phyloP scores from a whole-genome alignment of 2,888 invertebrate genomes.

The Andrena bicolor region DNA sequence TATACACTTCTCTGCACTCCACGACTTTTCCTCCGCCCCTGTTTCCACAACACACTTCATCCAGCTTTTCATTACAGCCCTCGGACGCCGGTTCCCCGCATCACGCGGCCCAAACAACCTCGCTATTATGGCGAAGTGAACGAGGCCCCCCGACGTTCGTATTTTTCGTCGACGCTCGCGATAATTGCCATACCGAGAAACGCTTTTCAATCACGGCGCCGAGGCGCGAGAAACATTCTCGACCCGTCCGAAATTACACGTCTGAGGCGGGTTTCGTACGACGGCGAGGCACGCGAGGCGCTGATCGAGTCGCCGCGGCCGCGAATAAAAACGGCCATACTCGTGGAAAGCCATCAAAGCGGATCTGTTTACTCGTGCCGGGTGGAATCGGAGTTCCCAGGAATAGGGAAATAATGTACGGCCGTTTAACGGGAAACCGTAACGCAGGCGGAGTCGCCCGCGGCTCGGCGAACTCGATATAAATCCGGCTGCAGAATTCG shows the following conservation, averaged over 20 bases:
- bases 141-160: slow-evolving; percentile 20
- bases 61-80: slow-evolving; percentile 57
- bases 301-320: slow-evolving; percentile 31
- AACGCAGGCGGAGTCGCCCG: slow-evolving; percentile 18
- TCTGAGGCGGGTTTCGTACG: slow-evolving; percentile 24
- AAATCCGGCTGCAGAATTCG: slow-evolving; percentile 41
- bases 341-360: slow-evolving; percentile 54
- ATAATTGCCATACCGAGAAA: slow-evolving; percentile 61
- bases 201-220: slow-evolving; percentile 54
- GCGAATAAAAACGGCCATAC: slow-evolving; percentile 39
- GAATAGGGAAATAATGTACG: slow-evolving; percentile 64
- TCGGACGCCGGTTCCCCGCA: slow-evolving; percentile 34
- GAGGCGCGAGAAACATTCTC: slow-evolving; percentile 52
- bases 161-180: slow-evolving; percentile 26
- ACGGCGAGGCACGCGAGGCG: slow-evolving; percentile 40
- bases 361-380: slow-evolving; percentile 51
- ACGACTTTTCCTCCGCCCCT: slow-evolving; percentile 12
- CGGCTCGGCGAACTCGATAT: slow-evolving; percentile 62
- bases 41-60: too few species aligned
- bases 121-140: slow-evolving; percentile 33
- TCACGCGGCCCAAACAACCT: slow-evolving; percentile 15
- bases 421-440: slow-evolving; percentile 61
- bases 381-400: slow-evolving; percentile 53
- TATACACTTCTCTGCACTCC: neutral
- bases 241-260: slow-evolving; percentile 57